Conservation (phyloP, 2,888 invertebrate species). For the Prosapia bicincta region DNA sequence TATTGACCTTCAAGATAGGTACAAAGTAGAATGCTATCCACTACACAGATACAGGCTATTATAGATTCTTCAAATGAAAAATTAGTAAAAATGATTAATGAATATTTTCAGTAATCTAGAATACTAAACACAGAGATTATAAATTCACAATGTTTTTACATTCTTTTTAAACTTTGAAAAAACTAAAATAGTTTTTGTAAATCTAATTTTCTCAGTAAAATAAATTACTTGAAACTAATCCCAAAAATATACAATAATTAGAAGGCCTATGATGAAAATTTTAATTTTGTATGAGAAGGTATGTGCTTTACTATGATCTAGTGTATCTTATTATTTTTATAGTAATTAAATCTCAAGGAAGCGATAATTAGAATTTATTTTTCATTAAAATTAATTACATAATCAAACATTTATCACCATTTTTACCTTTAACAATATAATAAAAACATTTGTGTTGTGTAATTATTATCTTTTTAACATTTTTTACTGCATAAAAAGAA, state of each 20-base stretch:
- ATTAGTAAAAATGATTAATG: not conserved
- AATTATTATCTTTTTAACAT: no score
- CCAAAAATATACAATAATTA: not conserved
- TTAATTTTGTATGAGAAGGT: not conserved
- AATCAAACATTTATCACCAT: no score
- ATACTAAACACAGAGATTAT: not conserved
- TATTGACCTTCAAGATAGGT: conserved; percentile 1
- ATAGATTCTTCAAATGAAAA: not conserved
- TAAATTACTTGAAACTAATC: not conserved
- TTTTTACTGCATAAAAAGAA: no score
- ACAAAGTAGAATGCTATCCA: not conserved
- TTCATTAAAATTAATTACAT: no score
- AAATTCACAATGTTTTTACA: not conserved
- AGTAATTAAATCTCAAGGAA: no score
- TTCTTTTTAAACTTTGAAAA: not conserved
- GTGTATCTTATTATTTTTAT: no score
- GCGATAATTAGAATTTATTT: no score
- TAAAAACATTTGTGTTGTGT: no score
- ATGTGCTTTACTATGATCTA: not conserved
- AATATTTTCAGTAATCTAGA: not conserved
- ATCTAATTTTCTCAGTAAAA: no score
- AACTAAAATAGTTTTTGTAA: not conserved
- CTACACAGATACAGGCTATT: not conserved
- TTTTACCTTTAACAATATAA: no score
- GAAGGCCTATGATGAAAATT: not conserved